Conservation (phyloP, 2,113 vertebrate species). For the Centropus bengalensis region DNA sequence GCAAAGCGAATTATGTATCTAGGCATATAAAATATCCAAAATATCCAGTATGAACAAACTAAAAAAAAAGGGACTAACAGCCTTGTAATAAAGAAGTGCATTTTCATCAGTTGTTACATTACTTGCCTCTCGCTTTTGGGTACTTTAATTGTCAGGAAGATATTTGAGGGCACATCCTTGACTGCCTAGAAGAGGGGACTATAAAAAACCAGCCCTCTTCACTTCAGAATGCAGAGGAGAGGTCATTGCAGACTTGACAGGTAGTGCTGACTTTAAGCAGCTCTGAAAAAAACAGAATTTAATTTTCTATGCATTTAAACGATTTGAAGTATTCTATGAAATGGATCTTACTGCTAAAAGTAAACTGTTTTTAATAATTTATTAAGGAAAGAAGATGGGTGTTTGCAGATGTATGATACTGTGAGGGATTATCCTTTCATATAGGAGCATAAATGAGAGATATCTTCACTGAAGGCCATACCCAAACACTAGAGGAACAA, state of each 20-base stretch:
- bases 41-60: neutral
- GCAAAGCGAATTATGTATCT: neutral
- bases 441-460: neutral
- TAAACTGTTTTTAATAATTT: neutral
- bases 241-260: slow-evolving; percentile 75
- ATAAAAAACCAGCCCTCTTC: slow-evolving; percentile 83
- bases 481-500: neutral
- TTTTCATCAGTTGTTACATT: neutral
- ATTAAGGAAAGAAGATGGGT: neutral
- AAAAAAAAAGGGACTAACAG: neutral
- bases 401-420: neutral
- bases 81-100: neutral
- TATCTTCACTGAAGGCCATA: neutral
- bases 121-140: neutral
- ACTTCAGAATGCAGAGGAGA: slow-evolving; percentile 56
- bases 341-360: neutral
- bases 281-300: neutral
- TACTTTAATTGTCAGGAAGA: slow-evolving; percentile 73
- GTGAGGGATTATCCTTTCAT: neutral
- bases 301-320: neutral
- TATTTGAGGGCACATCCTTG: slow-evolving; percentile 69
- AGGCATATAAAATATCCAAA: neutral
- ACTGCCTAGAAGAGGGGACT: slow-evolving; percentile 82
- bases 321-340: neutral
- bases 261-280: slow-evolving; percentile 43